Percentiles rank a stretch among this genome's conserved stretches.
Conservation (phyloP, 2,797 vertebrate genomes). For the Prunella strophiata region DNA sequence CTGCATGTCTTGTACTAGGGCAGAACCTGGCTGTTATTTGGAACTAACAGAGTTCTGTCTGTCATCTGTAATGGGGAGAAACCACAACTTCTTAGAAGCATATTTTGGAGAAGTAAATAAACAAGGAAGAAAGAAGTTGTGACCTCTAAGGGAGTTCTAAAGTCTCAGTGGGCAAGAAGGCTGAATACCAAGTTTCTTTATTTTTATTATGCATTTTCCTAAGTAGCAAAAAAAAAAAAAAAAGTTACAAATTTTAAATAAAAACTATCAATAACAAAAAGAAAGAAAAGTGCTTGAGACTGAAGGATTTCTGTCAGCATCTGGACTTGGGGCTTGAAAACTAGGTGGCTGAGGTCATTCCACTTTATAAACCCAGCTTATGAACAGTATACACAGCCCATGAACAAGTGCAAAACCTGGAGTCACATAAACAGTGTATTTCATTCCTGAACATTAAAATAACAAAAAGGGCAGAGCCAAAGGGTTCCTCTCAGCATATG, state of each 20-base stretch:
- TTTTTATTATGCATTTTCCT: background rate
- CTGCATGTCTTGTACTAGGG: background rate
- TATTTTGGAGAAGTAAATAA: conserved; percentile 3
- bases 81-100: background rate
- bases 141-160: background rate
- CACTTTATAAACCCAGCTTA: conserved; percentile 39
- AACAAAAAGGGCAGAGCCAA: conserved; percentile 56
- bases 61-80: background rate
- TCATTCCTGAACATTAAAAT: conserved; percentile 61
- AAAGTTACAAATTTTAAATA: background rate
- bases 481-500: conserved; percentile 29
- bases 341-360: conserved; percentile 39
- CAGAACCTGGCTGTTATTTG: background rate
- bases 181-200: background rate
- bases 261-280: background rate
- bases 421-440: conserved; percentile 60
- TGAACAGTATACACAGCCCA: conserved; percentile 3
- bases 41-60: background rate
- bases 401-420: conserved; percentile 55
- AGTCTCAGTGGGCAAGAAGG: background rate
- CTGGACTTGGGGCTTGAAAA: conserved; percentile 40
- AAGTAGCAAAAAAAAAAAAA: background rate
- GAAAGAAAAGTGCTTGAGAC: background rate
- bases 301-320: conserved; percentile 35
- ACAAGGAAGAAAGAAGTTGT: background rate